phyloP scores from a whole-genome alignment of 2,797 vertebrate species.

The Alcedo quadribrachys region DNA sequence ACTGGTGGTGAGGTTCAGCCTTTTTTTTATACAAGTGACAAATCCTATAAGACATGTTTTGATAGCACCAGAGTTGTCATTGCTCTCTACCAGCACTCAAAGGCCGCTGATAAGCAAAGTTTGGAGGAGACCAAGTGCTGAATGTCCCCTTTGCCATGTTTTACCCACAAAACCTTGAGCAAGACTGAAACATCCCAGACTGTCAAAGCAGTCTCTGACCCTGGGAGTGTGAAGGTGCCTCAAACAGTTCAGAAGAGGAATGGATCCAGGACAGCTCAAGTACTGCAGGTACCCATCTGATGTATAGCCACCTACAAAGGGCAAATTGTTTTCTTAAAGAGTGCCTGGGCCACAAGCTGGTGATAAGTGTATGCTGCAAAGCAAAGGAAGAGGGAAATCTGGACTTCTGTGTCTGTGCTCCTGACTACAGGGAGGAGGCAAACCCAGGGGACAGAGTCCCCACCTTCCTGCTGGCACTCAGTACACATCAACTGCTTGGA shows the following conservation, averaged over 20 bases:
- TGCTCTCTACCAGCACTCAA: neutral
- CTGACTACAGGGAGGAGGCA: neutral
- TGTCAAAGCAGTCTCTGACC: neutral
- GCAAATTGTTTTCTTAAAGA: neutral
- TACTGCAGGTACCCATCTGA: neutral
- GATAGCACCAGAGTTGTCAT: neutral
- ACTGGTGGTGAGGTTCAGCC: neutral
- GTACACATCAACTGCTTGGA: neutral
- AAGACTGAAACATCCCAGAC: neutral
- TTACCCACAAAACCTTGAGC: neutral
- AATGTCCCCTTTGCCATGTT: neutral
- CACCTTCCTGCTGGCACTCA: neutral
- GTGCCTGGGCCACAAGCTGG: neutral
- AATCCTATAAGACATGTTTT: neutral
- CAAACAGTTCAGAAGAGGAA: neutral
- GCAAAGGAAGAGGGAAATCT: neutral
- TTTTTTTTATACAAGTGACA: neutral
- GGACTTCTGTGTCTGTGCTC: neutral
- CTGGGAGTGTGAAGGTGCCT: neutral
- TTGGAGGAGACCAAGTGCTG: neutral
- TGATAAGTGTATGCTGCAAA: neutral
- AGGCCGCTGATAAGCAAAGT: neutral
- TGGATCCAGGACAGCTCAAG: neutral
- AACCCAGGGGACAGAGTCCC: neutral
- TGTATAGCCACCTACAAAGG: neutral